Conservation (phyloP, 2,888 invertebrate species). For the Sarcophaga subvicina region DNA sequence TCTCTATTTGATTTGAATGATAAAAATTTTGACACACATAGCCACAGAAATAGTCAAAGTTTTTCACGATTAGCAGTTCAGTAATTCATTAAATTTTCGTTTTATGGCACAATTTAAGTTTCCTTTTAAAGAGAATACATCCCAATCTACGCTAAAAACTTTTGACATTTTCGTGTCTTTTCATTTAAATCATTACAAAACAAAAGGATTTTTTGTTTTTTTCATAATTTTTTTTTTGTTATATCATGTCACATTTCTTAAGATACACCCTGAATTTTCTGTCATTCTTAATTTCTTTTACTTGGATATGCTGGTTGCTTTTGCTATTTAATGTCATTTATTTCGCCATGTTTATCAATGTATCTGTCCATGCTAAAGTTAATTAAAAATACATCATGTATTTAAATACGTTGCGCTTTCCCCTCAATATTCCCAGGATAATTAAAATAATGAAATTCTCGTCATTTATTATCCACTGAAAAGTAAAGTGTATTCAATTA, state of each 20-base stretch:
- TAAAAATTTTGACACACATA: too few species aligned
- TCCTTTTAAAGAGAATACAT: too few species aligned
- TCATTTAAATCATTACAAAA: too few species aligned
- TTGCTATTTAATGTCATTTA: background rate
- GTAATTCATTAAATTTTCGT: too few species aligned
- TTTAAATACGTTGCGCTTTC: background rate
- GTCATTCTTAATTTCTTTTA: background rate
- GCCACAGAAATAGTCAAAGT: too few species aligned
- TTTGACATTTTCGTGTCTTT: too few species aligned
- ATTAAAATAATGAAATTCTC: background rate
- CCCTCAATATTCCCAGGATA: background rate
- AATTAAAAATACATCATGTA: slow-evolving; percentile 49
- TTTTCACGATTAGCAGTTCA: too few species aligned
- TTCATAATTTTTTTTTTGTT: background rate
- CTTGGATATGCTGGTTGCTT: background rate
- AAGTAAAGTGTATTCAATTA: background rate
- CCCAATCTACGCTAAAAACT: too few species aligned
- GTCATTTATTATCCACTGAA: background rate
- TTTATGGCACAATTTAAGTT: too few species aligned
- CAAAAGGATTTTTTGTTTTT: too few species aligned
- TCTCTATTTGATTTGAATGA: too few species aligned
- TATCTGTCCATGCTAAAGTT: slow-evolving; percentile 22
- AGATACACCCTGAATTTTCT: background rate
- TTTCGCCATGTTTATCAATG: background rate
- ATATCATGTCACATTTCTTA: background rate